Evolutionary conservation across 2,113 vertebrate genomes (phyloP).

Genomic region (Burhinus bistriatus): DNA sequence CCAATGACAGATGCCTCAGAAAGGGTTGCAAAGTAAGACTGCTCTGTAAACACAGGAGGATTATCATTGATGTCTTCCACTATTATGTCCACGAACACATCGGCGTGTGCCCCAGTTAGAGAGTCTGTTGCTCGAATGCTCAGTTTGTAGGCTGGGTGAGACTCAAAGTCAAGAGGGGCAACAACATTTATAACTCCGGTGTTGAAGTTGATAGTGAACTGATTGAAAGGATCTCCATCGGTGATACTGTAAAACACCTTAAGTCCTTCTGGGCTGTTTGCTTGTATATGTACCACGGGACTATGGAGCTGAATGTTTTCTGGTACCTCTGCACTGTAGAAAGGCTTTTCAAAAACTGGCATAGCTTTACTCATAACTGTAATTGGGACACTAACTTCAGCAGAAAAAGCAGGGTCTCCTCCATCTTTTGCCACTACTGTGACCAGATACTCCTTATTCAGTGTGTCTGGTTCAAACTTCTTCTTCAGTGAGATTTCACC

Average conservation of each 20-base stretch:
- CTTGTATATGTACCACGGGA: slow-evolving; percentile 92
- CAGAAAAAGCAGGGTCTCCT: slow-evolving; percentile 84
- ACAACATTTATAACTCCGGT: slow-evolving; percentile 90
- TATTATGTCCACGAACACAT: slow-evolving; percentile 93
- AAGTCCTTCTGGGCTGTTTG: slow-evolving; percentile 91
- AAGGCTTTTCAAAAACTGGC: slow-evolving; percentile 94
- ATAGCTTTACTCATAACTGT: slow-evolving; percentile 92
- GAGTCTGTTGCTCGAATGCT: slow-evolving; percentile 91
- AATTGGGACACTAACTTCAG: slow-evolving; percentile 86
- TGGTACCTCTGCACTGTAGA: slow-evolving; percentile 92
- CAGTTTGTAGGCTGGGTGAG: slow-evolving; percentile 93
- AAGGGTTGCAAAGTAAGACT: slow-evolving; percentile 79
- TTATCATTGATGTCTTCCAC: slow-evolving; percentile 95
- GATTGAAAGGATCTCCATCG: slow-evolving; percentile 91
- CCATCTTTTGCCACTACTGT: slow-evolving; percentile 86
- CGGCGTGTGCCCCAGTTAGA: slow-evolving; percentile 86
- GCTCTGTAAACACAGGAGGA: slow-evolving; percentile 82
- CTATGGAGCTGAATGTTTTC: slow-evolving; percentile 89
- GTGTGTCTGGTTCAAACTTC: slow-evolving; percentile 82
- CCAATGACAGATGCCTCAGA: slow-evolving; percentile 91
- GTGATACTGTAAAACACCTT: slow-evolving; percentile 93
- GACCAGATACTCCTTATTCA: slow-evolving; percentile 87
- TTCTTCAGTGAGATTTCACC: slow-evolving; percentile 89
- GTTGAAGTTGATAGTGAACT: slow-evolving; percentile 94
- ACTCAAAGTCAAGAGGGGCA: slow-evolving; percentile 90